Conservation (phyloP, 2,888 invertebrate genomes). For the Phaedon cochleariae region DNA sequence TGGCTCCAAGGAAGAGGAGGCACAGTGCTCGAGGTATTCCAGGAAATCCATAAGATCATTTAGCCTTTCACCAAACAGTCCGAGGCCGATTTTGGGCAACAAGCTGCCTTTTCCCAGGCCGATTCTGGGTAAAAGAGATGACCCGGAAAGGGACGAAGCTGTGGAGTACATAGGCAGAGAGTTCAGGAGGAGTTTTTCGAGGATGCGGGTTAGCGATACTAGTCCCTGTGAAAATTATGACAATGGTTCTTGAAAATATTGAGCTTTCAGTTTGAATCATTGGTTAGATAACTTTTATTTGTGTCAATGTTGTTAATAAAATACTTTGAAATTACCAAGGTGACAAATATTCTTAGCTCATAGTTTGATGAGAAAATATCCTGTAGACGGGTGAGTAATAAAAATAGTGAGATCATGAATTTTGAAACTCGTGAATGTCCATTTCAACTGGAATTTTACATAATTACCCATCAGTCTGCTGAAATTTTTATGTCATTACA, state of each 20-base stretch:
- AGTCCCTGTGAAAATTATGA: background rate
- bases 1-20: slow-evolving; percentile 23
- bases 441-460: too few relatives aligned
- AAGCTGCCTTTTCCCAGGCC: slow-evolving; percentile 46
- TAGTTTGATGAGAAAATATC: too few relatives aligned
- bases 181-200: slow-evolving; percentile 43
- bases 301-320: background rate
- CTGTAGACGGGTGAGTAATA: too few relatives aligned
- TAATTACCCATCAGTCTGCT: too few relatives aligned
- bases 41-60: slow-evolving; percentile 39
- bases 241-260: background rate
- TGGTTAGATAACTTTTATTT: background rate
- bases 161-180: slow-evolving; percentile 46
- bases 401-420: too few relatives aligned
- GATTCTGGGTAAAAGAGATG: slow-evolving; percentile 45
- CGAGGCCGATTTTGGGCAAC: slow-evolving; percentile 47
- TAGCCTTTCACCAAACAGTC: slow-evolving; percentile 35
- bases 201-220: slow-evolving; percentile 36
- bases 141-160: slow-evolving; percentile 38
- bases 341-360: too few relatives aligned
- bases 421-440: too few relatives aligned
- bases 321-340: too few relatives aligned
- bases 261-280: slow-evolving; percentile 1
- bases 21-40: slow-evolving; percentile 41
- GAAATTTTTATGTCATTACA: too few relatives aligned